A percentile compares a stretch with the other conserved stretches of the same genome.
Conservation (phyloP, 2,797 vertebrate genomes). For the Cossypha polioptera region DNA sequence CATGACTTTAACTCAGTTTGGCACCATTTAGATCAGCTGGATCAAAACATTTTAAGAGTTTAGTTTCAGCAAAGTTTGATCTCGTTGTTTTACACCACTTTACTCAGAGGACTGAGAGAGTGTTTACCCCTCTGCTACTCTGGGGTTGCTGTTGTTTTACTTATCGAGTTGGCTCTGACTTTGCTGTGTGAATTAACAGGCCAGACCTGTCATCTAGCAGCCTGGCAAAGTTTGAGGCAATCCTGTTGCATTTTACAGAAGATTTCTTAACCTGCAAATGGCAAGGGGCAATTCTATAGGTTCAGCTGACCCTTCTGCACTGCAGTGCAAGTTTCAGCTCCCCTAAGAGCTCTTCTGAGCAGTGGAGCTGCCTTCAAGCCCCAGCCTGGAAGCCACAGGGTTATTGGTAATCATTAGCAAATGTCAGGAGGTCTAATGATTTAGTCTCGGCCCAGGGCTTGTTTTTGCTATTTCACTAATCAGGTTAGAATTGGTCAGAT, state of each 20-base stretch:
- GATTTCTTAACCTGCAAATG: not conserved
- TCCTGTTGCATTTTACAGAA: not conserved
- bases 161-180: not conserved
- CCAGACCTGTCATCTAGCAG: not conserved
- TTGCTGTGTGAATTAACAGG: not conserved
- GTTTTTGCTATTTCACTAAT: not conserved
- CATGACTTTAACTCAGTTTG: not conserved
- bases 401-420: not conserved
- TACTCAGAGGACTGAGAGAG: not conserved
- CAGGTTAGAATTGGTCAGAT: not conserved
- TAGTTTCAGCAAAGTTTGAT: not conserved
- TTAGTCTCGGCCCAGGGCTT: not conserved
- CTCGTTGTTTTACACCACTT: not conserved
- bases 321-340: not conserved
- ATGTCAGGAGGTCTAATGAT: not conserved
- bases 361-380: rapidly evolving
- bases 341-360: not conserved
- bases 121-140: not conserved
- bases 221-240: not conserved
- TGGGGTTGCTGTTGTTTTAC: not conserved
- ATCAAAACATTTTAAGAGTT: not conserved
- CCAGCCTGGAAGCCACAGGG: not conserved
- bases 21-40: not conserved
- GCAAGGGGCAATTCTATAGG: not conserved
- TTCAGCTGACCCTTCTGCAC: not conserved